phyloP scores from a whole-genome alignment of 2,113 vertebrate species.

The Micromys minutus region DNA sequence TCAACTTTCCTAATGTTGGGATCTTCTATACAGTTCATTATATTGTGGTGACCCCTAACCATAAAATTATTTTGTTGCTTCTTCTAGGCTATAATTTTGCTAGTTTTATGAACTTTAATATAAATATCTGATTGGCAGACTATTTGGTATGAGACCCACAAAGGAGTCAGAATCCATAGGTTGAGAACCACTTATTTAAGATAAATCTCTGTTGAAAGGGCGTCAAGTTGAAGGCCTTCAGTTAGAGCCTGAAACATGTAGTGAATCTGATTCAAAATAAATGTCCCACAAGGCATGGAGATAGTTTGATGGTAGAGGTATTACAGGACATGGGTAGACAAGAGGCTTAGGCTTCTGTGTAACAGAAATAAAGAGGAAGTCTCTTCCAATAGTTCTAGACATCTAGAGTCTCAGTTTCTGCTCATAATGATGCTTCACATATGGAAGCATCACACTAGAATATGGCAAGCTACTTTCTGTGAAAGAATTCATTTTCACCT shows the following conservation, averaged over 20 bases:
- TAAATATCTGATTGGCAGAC: background rate
- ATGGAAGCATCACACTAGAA: slow-evolving; percentile 53
- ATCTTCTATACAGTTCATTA: background rate
- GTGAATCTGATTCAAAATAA: background rate
- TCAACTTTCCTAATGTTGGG: background rate
- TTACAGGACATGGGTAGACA: too few species aligned
- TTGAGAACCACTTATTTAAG: background rate
- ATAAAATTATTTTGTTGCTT: background rate
- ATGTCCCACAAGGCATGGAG: background rate
- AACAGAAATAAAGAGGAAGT: background rate
- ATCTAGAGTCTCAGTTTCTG: background rate
- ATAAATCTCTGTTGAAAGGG: background rate
- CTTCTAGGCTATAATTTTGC: background rate
- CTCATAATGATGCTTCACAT: slow-evolving; percentile 53
- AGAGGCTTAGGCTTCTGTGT: background rate
- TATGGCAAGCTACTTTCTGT: slow-evolving; percentile 64
- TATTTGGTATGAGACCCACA: background rate
- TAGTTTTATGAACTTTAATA: background rate
- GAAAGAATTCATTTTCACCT: slow-evolving; percentile 76
- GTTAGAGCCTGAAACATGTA: background rate
- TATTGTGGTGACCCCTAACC: background rate
- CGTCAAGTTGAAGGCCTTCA: background rate
- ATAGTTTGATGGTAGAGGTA: background rate
- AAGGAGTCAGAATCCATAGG: background rate
- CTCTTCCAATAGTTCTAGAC: background rate